Evolutionary conservation across 2,888 invertebrate genomes (phyloP), one percentile per base, ranked within the genome.

Genomic region (Agrochola litura): DNA sequence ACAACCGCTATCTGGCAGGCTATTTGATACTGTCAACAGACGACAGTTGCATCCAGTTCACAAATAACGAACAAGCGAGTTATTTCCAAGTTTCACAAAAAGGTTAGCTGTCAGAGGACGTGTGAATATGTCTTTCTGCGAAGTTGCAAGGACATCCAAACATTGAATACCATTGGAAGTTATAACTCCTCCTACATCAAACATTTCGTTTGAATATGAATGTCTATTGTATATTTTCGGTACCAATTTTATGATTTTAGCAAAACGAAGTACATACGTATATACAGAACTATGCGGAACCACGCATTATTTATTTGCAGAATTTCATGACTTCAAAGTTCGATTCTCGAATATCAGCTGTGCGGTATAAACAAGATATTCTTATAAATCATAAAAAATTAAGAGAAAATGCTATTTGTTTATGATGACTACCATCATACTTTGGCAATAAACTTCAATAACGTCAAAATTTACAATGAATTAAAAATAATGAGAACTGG

Each of bases 201-300:
- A 67, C 52, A 65, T 67, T 76, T 75, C 54, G 67, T 78, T 75
- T 49, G 43, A 73, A 80, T 66, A 61, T 71, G 56, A 65, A 81
- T 65, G 65, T 74, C 70, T 69, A 73, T 85, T 82, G 49, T 78
- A 73, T 85, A 82, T 80, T 79, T 81, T 83, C 43, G 60, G 66
- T 61, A 60, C 37, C 66, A 67, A 67, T 80, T 87, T 85, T 85
- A 82, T 74, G 72, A 65, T 69, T 69, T 72, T 66, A 49, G 61
- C 63, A 25, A 79, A 80, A 85, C 60, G 71, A 69, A 61, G 25
- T 66, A 58, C 64, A 49, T 25, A 82, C 71, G 70, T 37, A 72
- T 60, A 60, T 60, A 64, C 56, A 64, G 52, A 85, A 82, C 78
- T 82, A 86, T 74, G 86, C 80, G 86, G 86, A 86, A 86, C 71